phyloP scores from a whole-genome alignment of 1,140 invertebrate species.

The Macrotrachela quadricornifera region DNA sequence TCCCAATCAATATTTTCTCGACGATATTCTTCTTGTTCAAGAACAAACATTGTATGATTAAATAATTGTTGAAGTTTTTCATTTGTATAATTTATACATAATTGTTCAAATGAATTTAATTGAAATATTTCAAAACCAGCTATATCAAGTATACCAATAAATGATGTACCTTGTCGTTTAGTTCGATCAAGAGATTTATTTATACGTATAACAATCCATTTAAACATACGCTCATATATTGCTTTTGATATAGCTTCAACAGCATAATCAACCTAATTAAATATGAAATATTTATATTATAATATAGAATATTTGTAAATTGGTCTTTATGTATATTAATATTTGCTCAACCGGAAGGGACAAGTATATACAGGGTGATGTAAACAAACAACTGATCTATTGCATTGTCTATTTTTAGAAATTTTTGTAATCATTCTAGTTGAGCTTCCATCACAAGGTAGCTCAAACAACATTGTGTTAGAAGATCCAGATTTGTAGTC shows the following conservation, averaged over 20 bases:
- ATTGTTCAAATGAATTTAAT: slow-evolving; percentile 90
- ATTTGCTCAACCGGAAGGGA: too few relatives aligned
- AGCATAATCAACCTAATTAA: slow-evolving; percentile 53
- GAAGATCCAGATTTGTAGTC: too few relatives aligned
- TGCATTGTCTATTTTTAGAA: too few relatives aligned
- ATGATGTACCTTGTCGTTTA: slow-evolving; percentile 35
- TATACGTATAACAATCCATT: slow-evolving; percentile 68
- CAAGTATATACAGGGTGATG: too few relatives aligned
- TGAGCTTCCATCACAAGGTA: too few relatives aligned
- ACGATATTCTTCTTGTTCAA: slow-evolving; percentile 96
- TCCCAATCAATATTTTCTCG: slow-evolving; percentile 92
- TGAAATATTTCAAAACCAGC: slow-evolving; percentile 98
- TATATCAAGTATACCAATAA: slow-evolving; percentile 83
- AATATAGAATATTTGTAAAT: too few relatives aligned
- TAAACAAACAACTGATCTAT: too few relatives aligned
- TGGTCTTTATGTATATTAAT: too few relatives aligned
- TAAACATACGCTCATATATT: slow-evolving; percentile 77
- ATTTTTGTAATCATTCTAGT: too few relatives aligned
- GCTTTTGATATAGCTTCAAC: slow-evolving; percentile 82
- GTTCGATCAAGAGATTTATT: slow-evolving; percentile 58
- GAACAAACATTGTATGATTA: slow-evolving; percentile 72
- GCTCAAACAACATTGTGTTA: too few relatives aligned
- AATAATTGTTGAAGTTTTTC: slow-evolving; percentile 82
- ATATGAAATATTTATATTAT: too few relatives aligned
- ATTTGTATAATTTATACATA: slow-evolving; percentile 98